Conservation (phyloP, 2,113 vertebrate species). For the Microtus pennsylvanicus region DNA sequence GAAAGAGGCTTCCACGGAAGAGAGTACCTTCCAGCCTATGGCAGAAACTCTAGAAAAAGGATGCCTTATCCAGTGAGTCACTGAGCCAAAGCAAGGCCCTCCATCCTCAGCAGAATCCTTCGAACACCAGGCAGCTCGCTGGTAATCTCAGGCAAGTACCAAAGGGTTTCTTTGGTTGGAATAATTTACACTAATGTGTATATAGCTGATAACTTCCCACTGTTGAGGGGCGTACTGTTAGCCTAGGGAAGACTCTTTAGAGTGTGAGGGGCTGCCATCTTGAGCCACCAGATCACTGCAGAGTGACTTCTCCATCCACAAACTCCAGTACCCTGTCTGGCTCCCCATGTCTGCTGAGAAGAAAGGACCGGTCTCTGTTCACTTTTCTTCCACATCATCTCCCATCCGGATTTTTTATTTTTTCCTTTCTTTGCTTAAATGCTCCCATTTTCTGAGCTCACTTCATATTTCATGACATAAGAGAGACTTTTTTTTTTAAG, state of each 20-base stretch:
- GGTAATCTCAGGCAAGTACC: neutral
- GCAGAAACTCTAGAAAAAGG: neutral
- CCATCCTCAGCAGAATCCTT: neutral
- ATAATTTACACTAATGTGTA: neutral
- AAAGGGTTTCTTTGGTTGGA: neutral
- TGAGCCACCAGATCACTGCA: neutral
- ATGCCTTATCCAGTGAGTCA: neutral
- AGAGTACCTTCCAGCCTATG: neutral
- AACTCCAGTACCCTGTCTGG: neutral
- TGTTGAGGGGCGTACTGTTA: too few relatives aligned
- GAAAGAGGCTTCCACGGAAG: neutral
- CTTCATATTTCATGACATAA: neutral
- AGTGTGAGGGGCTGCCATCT: neutral
- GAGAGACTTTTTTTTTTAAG: neutral
- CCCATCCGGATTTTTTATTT: neutral
- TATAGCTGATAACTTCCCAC: neutral
- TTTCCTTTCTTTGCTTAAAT: neutral
- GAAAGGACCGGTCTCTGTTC: too few relatives aligned
- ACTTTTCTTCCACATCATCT: neutral
- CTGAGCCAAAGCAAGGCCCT: neutral
- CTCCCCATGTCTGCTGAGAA: neutral
- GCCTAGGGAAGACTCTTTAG: neutral
- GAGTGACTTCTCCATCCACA: accelerated
- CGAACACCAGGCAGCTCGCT: neutral
- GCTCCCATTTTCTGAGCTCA: conserved; percentile 30